Percentiles rank a stretch among this genome's conserved stretches.
Conservation (phyloP, 1,140 invertebrate species). For the Papilio polytes region DNA sequence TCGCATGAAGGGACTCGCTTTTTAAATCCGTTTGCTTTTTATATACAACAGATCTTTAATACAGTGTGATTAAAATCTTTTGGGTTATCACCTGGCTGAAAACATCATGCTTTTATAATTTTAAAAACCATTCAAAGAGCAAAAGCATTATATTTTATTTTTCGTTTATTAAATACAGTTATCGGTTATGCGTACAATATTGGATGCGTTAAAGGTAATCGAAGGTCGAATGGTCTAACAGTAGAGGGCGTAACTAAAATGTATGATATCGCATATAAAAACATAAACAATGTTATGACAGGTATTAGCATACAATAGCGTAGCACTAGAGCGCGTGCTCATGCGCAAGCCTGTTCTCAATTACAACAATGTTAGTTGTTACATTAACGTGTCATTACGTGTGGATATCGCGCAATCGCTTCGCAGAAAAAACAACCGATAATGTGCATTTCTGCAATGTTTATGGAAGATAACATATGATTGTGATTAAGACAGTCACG, state of each 20-base stretch:
- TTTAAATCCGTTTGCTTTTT: slow-evolving; percentile 56
- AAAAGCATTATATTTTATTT: no score
- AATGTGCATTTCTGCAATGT: slow-evolving; percentile 3
- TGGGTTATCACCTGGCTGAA: neutral
- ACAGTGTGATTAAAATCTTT: neutral
- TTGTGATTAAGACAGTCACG: no score
- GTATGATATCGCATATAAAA: slow-evolving; percentile 31
- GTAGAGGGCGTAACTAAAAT: slow-evolving; percentile 6
- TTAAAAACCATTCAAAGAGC: no score
- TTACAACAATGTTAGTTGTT: slow-evolving; percentile 74
- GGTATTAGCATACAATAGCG: slow-evolving; percentile 73
- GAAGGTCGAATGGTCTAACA: slow-evolving; percentile 7
- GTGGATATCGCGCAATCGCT: slow-evolving; percentile 43
- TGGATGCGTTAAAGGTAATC: neutral
- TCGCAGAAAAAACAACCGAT: slow-evolving; percentile 49
- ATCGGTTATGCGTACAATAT: no score
- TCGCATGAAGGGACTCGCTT: slow-evolving; percentile 55
- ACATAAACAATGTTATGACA: slow-evolving; percentile 49
- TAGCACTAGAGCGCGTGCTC: slow-evolving; percentile 67
- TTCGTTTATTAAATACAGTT: no score
- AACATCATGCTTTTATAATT: no score
- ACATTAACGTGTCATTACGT: slow-evolving; percentile 57
- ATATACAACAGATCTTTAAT: slow-evolving; percentile 22
- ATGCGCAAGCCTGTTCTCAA: slow-evolving; percentile 70
- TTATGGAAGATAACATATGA: slow-evolving; percentile 5